Evolutionary conservation across 92 coral and sea anemone species (phyloP).

Genomic region (Zoanthus gigantus): DNA sequence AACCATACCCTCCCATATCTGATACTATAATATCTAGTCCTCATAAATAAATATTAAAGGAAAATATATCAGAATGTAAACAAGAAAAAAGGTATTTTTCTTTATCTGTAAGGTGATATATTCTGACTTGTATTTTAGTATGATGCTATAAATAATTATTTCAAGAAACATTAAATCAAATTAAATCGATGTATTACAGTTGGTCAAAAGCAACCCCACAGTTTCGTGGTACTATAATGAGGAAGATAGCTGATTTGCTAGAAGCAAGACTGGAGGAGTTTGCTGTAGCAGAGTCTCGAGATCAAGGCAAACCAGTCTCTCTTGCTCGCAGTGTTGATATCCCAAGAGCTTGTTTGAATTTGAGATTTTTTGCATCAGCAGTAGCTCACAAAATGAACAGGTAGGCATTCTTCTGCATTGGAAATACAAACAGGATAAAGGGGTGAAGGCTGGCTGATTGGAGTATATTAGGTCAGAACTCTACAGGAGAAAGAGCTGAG

Average conservation of each 20-base stretch:
- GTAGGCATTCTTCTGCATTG: background rate
- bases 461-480: no score
- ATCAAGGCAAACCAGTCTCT: constrained; percentile 87
- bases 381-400: constrained; percentile 59
- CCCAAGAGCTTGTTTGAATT: constrained; percentile 79
- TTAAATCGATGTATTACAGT: constrained; percentile 38
- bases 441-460: background rate
- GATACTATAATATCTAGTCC: no score
- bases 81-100: no score
- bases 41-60: no score
- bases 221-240: constrained; percentile 72
- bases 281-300: constrained; percentile 83
- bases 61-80: no score
- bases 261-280: constrained; percentile 78
- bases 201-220: constrained; percentile 81
- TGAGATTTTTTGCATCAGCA: constrained; percentile 81
- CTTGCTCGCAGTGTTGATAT: constrained; percentile 74
- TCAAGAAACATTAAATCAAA: no score
- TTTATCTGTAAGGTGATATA: no score
- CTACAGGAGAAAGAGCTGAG: background rate
- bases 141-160: no score
- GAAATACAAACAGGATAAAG: background rate
- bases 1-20: no score
- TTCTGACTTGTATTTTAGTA: no score
- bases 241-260: constrained; percentile 81